Conservation (phyloP, 2,888 invertebrate species). For the Poecilus cupreus region DNA sequence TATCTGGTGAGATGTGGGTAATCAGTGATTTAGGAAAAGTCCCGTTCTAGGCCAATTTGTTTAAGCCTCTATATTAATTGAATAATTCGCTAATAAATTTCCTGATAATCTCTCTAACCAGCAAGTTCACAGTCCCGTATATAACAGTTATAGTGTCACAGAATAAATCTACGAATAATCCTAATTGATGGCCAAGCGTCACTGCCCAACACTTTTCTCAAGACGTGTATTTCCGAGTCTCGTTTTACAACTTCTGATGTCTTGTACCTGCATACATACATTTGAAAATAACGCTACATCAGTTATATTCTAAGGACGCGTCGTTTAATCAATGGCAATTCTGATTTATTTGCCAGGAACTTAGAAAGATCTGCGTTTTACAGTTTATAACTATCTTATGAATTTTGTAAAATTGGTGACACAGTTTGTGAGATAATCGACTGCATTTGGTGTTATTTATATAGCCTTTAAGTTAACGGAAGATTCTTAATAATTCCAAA, state of each 20-base stretch:
- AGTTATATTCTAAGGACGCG: not conserved
- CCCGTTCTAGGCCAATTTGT: not conserved
- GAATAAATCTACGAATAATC: constrained; percentile 38
- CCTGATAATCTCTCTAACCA: not conserved
- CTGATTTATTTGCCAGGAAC: not conserved
- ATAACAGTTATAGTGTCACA: constrained; percentile 34
- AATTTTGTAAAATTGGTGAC: too few relatives aligned
- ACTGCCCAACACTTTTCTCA: not conserved
- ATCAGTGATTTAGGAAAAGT: constrained; percentile 33
- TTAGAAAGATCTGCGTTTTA: too few relatives aligned
- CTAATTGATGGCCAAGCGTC: constrained; percentile 45
- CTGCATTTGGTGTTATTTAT: too few relatives aligned
- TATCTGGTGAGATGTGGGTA: not conserved
- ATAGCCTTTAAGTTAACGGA: too few relatives aligned
- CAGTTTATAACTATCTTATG: too few relatives aligned
- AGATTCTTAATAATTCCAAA: too few relatives aligned
- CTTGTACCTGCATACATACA: not conserved
- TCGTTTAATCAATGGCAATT: constrained; percentile 18
- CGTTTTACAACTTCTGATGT: not conserved
- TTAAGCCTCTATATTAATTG: constrained; percentile 13
- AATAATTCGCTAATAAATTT: constrained; percentile 36
- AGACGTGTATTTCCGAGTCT: constrained; percentile 4
- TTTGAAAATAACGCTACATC: constrained; percentile 1
- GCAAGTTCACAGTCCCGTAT: constrained; percentile 34
- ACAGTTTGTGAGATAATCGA: too few relatives aligned